Percentiles rank a stretch among this genome's conserved stretches.
These are phyloP conservation scores for Hemiprocne comata DNA, from an alignment of 2,113 vertebrate genomes.

Conservation along the genomic window DNA sequence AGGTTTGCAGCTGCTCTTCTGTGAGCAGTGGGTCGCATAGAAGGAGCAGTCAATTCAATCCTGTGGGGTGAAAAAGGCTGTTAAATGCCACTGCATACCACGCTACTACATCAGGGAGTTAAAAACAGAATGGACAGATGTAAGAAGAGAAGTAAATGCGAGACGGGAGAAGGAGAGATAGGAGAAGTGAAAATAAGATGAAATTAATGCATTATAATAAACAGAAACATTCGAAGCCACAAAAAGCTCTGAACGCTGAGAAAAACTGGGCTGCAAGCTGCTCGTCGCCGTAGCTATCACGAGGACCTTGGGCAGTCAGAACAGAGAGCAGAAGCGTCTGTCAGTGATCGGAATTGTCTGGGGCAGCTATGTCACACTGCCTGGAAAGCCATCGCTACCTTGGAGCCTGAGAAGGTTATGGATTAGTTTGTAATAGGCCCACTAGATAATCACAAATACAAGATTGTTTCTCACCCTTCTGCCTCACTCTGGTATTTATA, in stretches of 20 bases:
- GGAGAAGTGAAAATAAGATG: neutral
- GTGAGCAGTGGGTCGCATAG: neutral
- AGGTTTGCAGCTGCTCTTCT: conserved; percentile 16
- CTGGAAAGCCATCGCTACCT: neutral
- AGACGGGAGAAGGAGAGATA: neutral
- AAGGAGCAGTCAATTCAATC: conserved; percentile 7
- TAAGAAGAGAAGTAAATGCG: neutral
- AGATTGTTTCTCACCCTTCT: neutral
- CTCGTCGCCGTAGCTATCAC: accelerated
- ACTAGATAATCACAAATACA: neutral
- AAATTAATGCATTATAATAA: neutral
- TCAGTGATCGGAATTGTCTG: accelerated
- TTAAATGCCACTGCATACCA: neutral
- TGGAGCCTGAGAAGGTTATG: neutral
- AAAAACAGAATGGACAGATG: neutral
- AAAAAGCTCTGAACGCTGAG: neutral
- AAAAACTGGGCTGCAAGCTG: neutral
- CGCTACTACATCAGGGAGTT: neutral
- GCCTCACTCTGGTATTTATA: neutral
- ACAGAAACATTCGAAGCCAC: neutral
- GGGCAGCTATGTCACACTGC: accelerated
- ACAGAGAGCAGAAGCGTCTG: accelerated
- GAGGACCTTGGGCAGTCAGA: neutral
- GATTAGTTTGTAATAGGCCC: neutral
- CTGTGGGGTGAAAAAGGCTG: neutral